Evolutionary conservation across 2,888 invertebrate species (phyloP), one percentile per base, ranked within the genome.

Genomic region (Dinocampus coccinellae): DNA sequence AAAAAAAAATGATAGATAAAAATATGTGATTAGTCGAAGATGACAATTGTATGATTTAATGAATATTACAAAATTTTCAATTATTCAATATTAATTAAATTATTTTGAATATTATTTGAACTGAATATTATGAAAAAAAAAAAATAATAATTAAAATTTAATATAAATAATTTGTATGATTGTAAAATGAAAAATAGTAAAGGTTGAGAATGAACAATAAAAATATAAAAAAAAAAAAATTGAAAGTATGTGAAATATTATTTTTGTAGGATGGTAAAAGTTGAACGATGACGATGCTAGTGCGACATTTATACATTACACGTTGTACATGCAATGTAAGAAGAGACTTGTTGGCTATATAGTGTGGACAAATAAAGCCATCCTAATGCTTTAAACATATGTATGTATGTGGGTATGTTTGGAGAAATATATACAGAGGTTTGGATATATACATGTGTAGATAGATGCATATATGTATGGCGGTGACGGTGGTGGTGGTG

Each of bases 341-440:
- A 6, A 42, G 22, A 24, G 1, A 26, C 16, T 26, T 39, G 39
- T 47, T 26, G 42, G 47, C 29, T 26, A 39, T 36, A 20, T 42
- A 42, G 42, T 62, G 42, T 36, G 63, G 47, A 63, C 33, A 63
- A 63, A 63, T 63, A 52, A 47, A 63, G 47, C n/a, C 24, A 63
- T 33, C 63, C 42, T 29, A 63, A 63, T 47, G 63, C 47, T 29
- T 13, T 47, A 29, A 63, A 47, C 29, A 63, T 16, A 62, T 26
- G 24, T 39, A 11, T 24, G 42, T 58, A 58, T 16, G 16, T 11
- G 33, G 10, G 11, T 9, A 13, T 39, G 29, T 34, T n/a, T n/a
- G n/a, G n/a, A n/a, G n/a, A n/a, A n/a, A n/a, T n/a, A n/a, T n/a
- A n/a, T n/a, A n/a, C n/a, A n/a, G n/a, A n/a, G n/a, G n/a, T n/a